These are phyloP conservation scores for Leptinotarsa juncta DNA, from an alignment of 2,888 invertebrate species.

Conservation along the genomic window DNA sequence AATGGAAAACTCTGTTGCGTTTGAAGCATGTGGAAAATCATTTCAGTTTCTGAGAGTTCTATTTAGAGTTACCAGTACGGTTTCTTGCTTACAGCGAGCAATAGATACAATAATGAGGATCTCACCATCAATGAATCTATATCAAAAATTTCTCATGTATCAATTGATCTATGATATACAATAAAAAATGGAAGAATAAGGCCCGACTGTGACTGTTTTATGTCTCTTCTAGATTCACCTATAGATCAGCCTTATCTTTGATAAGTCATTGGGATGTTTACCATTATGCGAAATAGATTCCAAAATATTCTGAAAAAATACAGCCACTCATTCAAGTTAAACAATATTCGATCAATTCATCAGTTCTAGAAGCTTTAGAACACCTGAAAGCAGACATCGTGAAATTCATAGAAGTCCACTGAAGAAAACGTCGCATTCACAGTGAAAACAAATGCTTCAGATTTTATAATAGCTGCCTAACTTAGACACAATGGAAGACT, in stretches of 20 bases:
- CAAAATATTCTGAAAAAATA: slow-evolving; percentile 10
- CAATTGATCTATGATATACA: slow-evolving; percentile 1
- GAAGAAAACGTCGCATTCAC: not conserved
- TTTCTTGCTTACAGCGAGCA: too few species aligned
- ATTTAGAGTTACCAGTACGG: too few species aligned
- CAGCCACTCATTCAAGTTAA: slow-evolving; percentile 4
- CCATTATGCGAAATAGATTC: slow-evolving; percentile 11
- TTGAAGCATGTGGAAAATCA: too few species aligned
- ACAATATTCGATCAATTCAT: not conserved
- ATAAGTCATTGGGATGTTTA: not conserved
- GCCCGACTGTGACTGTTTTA: not conserved
- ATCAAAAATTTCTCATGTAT: not conserved
- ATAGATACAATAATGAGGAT: too few species aligned
- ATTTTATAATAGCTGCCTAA: slow-evolving; percentile 10
- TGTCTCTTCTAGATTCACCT: not conserved
- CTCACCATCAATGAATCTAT: not conserved
- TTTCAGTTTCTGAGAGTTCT: too few species aligned
- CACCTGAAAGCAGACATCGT: not conserved
- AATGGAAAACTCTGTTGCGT: too few species aligned
- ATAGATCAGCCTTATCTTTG: not conserved
- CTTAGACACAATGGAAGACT: slow-evolving; percentile 6
- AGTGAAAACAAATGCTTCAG: not conserved
- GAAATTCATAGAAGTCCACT: not conserved
- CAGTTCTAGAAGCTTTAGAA: not conserved
- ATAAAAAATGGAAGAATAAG: not conserved